These are phyloP conservation scores for Diploscapter pachys DNA, from an alignment of 1,140 invertebrate genomes.

Conservation along the genomic window DNA sequence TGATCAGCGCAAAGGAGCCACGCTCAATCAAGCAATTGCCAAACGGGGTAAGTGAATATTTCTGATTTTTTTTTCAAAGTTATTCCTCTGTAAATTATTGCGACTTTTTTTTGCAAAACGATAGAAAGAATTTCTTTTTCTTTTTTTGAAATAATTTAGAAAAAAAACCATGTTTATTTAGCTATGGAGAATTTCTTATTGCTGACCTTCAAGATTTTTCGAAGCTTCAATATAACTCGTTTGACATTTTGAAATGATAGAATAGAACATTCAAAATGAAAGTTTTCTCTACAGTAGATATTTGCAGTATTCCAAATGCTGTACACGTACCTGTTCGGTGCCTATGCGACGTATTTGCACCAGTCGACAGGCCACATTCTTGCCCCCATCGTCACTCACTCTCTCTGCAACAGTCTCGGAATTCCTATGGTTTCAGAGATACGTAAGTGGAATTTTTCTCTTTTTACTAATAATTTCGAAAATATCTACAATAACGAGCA, in stretches of 20 bases:
- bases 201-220: conserved; percentile 4
- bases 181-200: too few species aligned
- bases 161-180: neutral
- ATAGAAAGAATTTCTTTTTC: neutral
- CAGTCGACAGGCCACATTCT: conserved; percentile 1
- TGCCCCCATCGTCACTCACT: conserved; percentile 10
- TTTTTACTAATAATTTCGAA: too few species aligned
- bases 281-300: neutral
- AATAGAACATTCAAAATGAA: neutral
- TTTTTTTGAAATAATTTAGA: neutral
- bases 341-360: conserved; percentile 14
- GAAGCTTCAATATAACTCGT: neutral
- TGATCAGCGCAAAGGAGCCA: conserved; percentile 9
- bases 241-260: conserved; percentile 3
- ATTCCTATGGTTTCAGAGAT: conserved; percentile 4
- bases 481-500: too few species aligned
- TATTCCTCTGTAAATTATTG: neutral
- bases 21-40: neutral
- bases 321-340: conserved; percentile 16
- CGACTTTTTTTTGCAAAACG: neutral
- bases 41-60: conserved; percentile 2
- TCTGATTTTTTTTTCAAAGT: too few species aligned
- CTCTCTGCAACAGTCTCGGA: conserved; percentile 10
- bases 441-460: neutral
- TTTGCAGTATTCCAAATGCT: conserved; percentile 15